Evolutionary conservation across 2,113 vertebrate genomes (phyloP), one percentile per base, ranked within the genome.

Genomic region (Indicator maculatus): DNA sequence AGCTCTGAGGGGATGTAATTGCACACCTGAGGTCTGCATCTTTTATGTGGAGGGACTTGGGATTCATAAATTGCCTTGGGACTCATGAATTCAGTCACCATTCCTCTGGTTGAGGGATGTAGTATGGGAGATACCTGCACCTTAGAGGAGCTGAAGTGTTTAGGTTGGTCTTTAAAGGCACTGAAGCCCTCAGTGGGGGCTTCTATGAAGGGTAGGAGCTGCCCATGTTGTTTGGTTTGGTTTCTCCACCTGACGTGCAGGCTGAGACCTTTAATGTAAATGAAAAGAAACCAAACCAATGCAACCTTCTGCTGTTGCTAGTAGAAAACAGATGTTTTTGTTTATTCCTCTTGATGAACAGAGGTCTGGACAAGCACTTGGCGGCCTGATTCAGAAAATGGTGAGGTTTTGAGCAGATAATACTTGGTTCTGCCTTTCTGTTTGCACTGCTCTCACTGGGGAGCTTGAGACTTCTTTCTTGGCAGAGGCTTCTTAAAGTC

Each of bases 341-440:
- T 38, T 52, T 36, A 36, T 36, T 53, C 11, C 36, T 78, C 12
- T 56, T 64, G n/a, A 24, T 86, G 23, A 64, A 30, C 27, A 58
- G 58, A 36, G 55, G 18, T 83, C 80, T 77, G 65, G 39, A 53
- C 27, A 45, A 81, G 21, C 16, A 18, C 31, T 73, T 72, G 13
- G 31, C 41, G 60, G 26, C 58, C 52, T 55, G 58, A 36, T 44
- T 44, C 14, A 41, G 73, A 73, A 93, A 60, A 13, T 44, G 5
- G 8, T 65, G 61, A 31, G 31, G 6, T 5, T 5, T 80, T 81
- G 60, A 84, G 65, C 23, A 11, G 23, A 16, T 69, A 0, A 0
- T 73, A 52, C 70, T 83, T 45, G 30, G 19, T 41, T 83, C 55
- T 80, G 38, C 16, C 9, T 78, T 78, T 55, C 4, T 24, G 16